Percentiles rank a stretch among this genome's conserved stretches.
Conservation (phyloP, 1,140 invertebrate species). For the Trialeurodes vaporariorum region DNA sequence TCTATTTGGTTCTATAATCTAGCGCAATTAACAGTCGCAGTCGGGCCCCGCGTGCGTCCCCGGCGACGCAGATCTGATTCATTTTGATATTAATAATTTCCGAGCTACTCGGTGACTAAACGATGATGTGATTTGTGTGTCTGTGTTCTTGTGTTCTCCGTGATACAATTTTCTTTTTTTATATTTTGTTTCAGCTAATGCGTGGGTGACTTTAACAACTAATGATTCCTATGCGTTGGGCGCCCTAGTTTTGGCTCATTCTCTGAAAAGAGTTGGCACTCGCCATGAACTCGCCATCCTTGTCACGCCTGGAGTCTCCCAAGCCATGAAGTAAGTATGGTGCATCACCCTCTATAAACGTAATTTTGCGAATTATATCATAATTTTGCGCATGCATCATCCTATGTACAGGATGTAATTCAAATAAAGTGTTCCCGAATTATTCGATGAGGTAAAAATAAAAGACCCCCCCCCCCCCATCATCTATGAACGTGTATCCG, state of each 20-base stretch:
- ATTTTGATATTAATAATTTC: neutral
- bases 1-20: neutral
- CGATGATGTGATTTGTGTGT: neutral
- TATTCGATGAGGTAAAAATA: too few species aligned
- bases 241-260: conserved; percentile 81
- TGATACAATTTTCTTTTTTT: too few species aligned
- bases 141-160: too few species aligned
- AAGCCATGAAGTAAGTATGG: conserved; percentile 59
- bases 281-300: conserved; percentile 65
- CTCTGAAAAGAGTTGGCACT: conserved; percentile 62
- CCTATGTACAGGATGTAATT: too few species aligned
- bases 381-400: too few species aligned
- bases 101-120: neutral
- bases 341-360: neutral
- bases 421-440: too few species aligned
- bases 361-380: too few species aligned
- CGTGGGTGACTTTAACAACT: conserved; percentile 92
- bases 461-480: too few species aligned
- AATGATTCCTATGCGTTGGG: conserved; percentile 90
- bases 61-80: neutral
- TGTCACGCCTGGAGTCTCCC: conserved; percentile 73
- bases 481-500: too few species aligned
- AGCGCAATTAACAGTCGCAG: neutral
- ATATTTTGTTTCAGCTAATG: conserved; percentile 45
- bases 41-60: neutral